Base-by-base conservation (phyloP, 2,888 invertebrate genomes). In the Harpagoxenus sublaevis region DNA sequence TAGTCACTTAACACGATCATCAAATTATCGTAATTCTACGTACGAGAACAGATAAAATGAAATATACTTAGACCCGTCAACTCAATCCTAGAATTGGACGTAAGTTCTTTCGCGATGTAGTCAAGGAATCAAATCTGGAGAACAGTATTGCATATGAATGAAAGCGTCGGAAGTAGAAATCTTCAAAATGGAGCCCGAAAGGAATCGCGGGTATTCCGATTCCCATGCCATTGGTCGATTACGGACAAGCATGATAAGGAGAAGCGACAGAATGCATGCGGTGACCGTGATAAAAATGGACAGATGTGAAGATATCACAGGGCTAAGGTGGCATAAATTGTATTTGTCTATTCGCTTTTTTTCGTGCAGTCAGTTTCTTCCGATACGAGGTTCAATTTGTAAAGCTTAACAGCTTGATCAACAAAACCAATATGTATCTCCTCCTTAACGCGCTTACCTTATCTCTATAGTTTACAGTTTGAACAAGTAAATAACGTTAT, bases 251-350 rank as follows among this genome's bases (percentile, higher is more conserved):
- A 51, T 57, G 89, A 89, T 89, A 89, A 89, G 86, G 66, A 53
- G 23, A 84, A 85, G 10, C 65, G 78, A 83, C 78, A 62, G 75
- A 65, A 84, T 82, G 84, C 85, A 81, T 84, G 83, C 71, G 68
- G 8, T 71, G 81, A 84, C 81, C 71, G 71, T 87, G 89, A 90
- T 89, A 89, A 89, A 89, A 83, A 55, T 62, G 84, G 89, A 89
- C 90, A 89, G 90, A 90, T 89, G 89, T 83, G 84, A 62, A 83
- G 85, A 86, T 90, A 87, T 86, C 70, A 79, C 55, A 68, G 12
- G n/a, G 31, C 39, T 45, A 57, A 71, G 78, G 53, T 78, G 12
- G 12, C 8, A 15, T 45, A 10, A 23, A 77, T 51, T 57, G 39
- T 48, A 62, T 73, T 48, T 12, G 48, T 31, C 23, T 79, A 39